These are phyloP conservation scores for Rhinolophus ferrumequinum DNA, from an alignment of 2,113 vertebrate genomes.

Conservation along the genomic window DNA sequence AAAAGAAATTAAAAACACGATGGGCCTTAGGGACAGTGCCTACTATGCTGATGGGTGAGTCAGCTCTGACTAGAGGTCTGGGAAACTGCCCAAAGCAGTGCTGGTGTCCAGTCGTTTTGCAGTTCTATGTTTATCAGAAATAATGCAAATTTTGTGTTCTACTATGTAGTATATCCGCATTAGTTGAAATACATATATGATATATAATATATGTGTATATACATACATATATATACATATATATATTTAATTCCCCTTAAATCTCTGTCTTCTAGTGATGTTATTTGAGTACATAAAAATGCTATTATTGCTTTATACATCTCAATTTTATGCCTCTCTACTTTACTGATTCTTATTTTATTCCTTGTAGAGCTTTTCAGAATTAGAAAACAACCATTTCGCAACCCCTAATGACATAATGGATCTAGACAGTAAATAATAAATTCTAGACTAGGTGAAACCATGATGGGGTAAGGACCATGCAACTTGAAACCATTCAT, in stretches of 20 bases:
- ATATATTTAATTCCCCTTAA: neutral
- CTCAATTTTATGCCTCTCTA: neutral
- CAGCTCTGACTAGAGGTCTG: neutral
- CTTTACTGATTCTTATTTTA: neutral
- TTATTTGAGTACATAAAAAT: neutral
- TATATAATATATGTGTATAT: no score
- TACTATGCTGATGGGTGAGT: neutral
- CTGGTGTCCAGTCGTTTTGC: neutral
- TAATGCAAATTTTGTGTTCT: neutral
- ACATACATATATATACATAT: no score
- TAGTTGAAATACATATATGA: neutral
- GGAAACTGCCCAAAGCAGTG: neutral
- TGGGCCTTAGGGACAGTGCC: no score
- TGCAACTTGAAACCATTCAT: neutral
- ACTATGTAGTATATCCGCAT: neutral
- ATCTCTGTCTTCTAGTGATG: neutral
- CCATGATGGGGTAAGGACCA: neutral
- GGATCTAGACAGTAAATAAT: neutral
- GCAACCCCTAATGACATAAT: neutral
- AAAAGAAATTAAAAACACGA: neutral
- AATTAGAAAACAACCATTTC: constrained; percentile 43
- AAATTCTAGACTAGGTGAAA: neutral
- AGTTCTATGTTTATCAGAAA: neutral
- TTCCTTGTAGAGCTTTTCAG: constrained; percentile 23
- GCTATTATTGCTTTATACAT: neutral